Evolutionary conservation across 2,888 invertebrate species (phyloP).

Genomic region (Drosophila picticornis): DNA sequence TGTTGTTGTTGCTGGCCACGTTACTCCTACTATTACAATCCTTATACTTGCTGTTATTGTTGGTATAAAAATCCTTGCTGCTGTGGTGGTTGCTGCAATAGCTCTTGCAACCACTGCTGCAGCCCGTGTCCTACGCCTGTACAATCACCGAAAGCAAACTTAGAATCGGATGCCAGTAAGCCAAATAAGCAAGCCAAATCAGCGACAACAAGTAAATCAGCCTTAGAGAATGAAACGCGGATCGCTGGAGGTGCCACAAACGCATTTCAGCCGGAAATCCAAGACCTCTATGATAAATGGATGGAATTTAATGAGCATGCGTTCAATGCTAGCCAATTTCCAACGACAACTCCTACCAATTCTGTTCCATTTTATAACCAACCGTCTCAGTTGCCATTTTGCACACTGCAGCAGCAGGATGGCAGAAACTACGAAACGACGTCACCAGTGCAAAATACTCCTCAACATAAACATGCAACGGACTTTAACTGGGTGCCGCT

Average conservation of each 20-base stretch:
- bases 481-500: slow-evolving; percentile 32
- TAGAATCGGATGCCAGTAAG: neutral
- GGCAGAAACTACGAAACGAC: neutral
- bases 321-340: neutral
- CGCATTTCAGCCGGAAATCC: slow-evolving; percentile 9
- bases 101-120: neutral
- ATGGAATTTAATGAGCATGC: slow-evolving; percentile 24
- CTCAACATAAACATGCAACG: slow-evolving; percentile 1
- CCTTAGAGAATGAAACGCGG: neutral
- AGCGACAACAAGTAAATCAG: neutral
- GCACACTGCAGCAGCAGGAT: neutral
- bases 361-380: neutral
- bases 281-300: slow-evolving; percentile 21
- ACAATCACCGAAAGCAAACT: neutral
- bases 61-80: slow-evolving; percentile 37
- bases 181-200: neutral
- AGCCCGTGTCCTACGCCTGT: slow-evolving; percentile 17
- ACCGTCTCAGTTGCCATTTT: neutral
- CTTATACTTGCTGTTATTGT: slow-evolving; percentile 53
- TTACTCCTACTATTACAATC: slow-evolving; percentile 48
- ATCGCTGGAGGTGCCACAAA: slow-evolving; percentile 19
- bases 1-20: slow-evolving; percentile 20
- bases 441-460: neutral
- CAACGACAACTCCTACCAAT: neutral
- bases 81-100: slow-evolving; percentile 21